Conservation (phyloP, 1,140 invertebrate species). For the Drosophila pruinosa region DNA sequence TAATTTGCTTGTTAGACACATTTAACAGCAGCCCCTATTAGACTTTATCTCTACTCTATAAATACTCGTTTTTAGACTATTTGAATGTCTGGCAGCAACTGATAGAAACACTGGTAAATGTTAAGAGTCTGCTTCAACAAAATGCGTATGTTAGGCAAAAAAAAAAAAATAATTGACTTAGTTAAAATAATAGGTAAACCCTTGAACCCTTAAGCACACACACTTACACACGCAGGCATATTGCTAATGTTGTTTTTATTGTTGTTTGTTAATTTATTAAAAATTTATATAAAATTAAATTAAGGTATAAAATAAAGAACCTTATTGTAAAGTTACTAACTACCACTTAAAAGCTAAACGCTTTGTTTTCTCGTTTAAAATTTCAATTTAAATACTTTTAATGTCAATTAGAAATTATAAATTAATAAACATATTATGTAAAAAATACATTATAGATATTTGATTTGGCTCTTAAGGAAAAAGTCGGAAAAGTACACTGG, state of each 20-base stretch:
- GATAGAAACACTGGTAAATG: constrained; percentile 17
- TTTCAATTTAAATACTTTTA: constrained; percentile 7
- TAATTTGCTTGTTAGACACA: constrained; percentile 36
- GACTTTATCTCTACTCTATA: constrained; percentile 57
- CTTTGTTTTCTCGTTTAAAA: neutral
- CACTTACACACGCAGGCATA: constrained; percentile 16
- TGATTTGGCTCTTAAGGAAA: constrained; percentile 43
- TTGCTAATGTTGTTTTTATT: constrained; percentile 16
- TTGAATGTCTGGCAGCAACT: constrained; percentile 63
- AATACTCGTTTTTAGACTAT: constrained; percentile 61
- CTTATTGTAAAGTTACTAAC: constrained; percentile 29
- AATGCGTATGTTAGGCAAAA: neutral
- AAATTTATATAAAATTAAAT: constrained; percentile 14
- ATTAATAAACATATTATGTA: constrained; percentile 1
- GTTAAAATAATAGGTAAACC: neutral
- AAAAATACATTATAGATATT: constrained; percentile 13
- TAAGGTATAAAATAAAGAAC: constrained; percentile 32
- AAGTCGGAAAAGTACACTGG: constrained; percentile 40
- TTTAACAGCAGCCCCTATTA: neutral
- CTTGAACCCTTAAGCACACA: constrained; percentile 14
- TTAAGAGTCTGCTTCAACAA: constrained; percentile 9
- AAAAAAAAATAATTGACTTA: neutral
- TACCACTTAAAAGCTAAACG: constrained; percentile 35
- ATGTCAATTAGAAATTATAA: constrained; percentile 17
- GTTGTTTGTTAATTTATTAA: constrained; percentile 44